These are phyloP conservation scores for Drosophila helvetica DNA, from an alignment of 2,888 invertebrate species.

Conservation along the genomic window DNA sequence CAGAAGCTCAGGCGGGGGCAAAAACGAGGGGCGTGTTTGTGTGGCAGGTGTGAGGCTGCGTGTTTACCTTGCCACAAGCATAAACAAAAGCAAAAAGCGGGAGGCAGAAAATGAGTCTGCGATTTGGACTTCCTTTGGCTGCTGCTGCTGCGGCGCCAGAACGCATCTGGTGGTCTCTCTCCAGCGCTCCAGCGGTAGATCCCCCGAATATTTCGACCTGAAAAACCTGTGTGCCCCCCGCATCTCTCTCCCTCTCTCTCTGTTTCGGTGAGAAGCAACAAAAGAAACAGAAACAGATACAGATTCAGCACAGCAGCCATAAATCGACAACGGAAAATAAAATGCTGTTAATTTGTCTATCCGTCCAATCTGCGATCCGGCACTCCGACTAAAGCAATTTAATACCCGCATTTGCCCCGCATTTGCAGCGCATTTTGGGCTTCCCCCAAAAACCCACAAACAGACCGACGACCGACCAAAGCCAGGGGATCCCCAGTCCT, in stretches of 20 bases:
- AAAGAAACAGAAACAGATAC: conserved; percentile 21
- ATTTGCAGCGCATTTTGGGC: conserved; percentile 34
- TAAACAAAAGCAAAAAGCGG: conserved; percentile 38
- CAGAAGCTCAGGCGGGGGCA: neutral
- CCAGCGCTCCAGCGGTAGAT: neutral
- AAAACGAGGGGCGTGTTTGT: conserved; percentile 5
- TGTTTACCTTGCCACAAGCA: conserved; percentile 73
- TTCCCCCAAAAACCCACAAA: conserved; percentile 57
- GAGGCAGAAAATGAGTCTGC: conserved; percentile 33
- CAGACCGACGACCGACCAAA: conserved; percentile 11
- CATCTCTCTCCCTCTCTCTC: conserved; percentile 2
- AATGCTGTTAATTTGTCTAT: conserved; percentile 66
- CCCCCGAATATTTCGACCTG: conserved; percentile 35
- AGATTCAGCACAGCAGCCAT: conserved; percentile 26
- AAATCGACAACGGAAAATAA: conserved; percentile 55
- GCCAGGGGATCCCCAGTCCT: conserved; percentile 62
- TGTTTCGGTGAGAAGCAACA: neutral
- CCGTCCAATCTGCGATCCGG: conserved; percentile 47
- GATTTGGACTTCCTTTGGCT: conserved; percentile 40
- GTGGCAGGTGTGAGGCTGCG: conserved; percentile 39
- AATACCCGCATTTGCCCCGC: conserved; percentile 36
- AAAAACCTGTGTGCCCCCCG: conserved; percentile 33
- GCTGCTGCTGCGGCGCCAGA: conserved; percentile 35
- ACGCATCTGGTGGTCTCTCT: conserved; percentile 32
- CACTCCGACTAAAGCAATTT: conserved; percentile 68